These are phyloP conservation scores for Leucophenga maculata DNA, from an alignment of 2,888 invertebrate species.

Conservation along the genomic window DNA sequence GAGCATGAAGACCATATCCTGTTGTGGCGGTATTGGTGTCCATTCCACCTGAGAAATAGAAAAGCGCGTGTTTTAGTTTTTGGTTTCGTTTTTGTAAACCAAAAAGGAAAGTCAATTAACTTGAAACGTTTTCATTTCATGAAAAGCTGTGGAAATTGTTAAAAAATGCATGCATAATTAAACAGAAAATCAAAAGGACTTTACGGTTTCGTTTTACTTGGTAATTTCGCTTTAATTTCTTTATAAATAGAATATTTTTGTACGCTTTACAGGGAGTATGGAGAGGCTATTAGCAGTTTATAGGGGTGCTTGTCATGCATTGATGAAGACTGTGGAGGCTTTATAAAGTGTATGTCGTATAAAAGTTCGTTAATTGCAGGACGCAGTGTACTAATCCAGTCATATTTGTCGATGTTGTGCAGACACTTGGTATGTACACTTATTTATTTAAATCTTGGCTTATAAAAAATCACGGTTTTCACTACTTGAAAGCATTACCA, in stretches of 20 bases:
- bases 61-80: not conserved
- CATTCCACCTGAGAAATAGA: constrained; percentile 79
- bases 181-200: constrained; percentile 44
- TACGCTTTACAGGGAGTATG: not conserved
- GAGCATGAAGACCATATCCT: constrained; percentile 82
- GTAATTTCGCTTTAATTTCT: not conserved
- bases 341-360: no score
- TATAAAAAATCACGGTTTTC: no score
- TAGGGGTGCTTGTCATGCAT: no score
- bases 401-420: no score
- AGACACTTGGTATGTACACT: no score
- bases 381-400: no score
- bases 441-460: no score
- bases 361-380: no score
- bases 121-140: constrained; percentile 36
- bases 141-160: constrained; percentile 40
- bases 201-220: constrained; percentile 1
- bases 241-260: no score
- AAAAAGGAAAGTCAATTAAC: constrained; percentile 55
- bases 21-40: constrained; percentile 79
- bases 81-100: constrained; percentile 4
- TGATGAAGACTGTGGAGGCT: not conserved
- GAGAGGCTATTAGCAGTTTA: no score
- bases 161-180: constrained; percentile 60
- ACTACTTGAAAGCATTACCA: no score